Conservation (phyloP, 2,888 invertebrate genomes). For the Erannis defoliaria region DNA sequence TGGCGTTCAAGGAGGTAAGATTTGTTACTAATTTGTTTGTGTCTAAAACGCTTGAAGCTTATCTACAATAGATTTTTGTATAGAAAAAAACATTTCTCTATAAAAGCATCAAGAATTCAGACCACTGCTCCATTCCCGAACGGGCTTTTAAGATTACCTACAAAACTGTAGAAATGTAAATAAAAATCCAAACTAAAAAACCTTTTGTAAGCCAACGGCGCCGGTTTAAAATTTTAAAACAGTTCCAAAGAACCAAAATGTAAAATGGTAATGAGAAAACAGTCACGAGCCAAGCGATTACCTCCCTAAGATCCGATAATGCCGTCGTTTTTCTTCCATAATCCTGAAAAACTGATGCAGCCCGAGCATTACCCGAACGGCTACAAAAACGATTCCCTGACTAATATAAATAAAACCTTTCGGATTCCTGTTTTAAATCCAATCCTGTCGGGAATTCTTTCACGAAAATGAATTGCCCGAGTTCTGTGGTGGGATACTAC, state of each 20-base stretch:
- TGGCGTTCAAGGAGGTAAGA: too few relatives aligned
- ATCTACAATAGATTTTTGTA: too few relatives aligned
- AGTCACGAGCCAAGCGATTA: conserved; percentile 70
- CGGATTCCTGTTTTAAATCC: conserved; percentile 65
- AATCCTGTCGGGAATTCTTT: conserved; percentile 53
- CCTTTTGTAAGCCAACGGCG: conserved; percentile 9
- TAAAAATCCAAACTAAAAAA: background rate
- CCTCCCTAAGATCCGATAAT: conserved; percentile 79
- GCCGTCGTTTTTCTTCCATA: conserved; percentile 80
- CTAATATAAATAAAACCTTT: conserved; percentile 72
- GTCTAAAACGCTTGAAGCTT: too few relatives aligned
- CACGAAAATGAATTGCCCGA: conserved; percentile 44
- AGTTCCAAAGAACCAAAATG: conserved; percentile 55
- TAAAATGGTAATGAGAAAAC: conserved; percentile 75
- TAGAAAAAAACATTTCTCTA: too few relatives aligned
- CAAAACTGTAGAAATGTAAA: background rate
- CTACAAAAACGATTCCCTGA: conserved; percentile 66
- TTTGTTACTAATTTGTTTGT: too few relatives aligned
- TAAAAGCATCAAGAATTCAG: too few relatives aligned
- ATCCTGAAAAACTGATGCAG: conserved; percentile 81
- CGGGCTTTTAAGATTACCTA: background rate
- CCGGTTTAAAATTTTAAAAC: conserved; percentile 35
- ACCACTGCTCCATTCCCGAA: too few relatives aligned
- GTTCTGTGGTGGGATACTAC: conserved; percentile 13
- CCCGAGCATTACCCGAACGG: conserved; percentile 62